Evolutionary conservation across 64 coral and sea anemone genomes (phyloP), one percentile per base, ranked within the genome.

Genomic region (Pachyseris speciosa): DNA sequence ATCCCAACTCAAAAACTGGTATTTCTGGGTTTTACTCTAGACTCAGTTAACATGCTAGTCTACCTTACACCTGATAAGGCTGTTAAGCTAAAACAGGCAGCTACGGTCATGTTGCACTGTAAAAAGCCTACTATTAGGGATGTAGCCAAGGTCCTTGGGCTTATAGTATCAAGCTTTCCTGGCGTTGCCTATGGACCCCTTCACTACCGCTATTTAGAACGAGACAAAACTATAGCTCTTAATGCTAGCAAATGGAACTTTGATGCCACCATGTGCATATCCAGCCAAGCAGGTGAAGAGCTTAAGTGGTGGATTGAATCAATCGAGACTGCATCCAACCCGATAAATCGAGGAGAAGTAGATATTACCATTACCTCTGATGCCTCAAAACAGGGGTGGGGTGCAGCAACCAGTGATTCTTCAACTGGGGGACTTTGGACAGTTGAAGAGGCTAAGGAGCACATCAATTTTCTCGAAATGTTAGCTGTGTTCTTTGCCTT

Each of bases 401-500:
- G 75, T 28, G 84, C 36, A 24, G 44, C 7, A 38, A 9, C 1
- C 49, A 37, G 45, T 47, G 49, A 75, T 17, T 22, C 32, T 12
- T 40, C 20, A 16, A 80, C 40, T 48, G 87, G 72, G n/a, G 87
- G 87, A 2, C 45, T 49, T 7, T 49, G 45, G 45, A 49, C 45
- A 49, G 45, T 49, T 15, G 17, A 17, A 28, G 87, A 89, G 72
- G 16, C 73, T 44, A 60, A 72, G 37, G 72, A 39, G 31, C 70
- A 89, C 39, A 89, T 89, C 1, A 89, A 67, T 49, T 40, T 79
- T 59, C 27, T 89, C 36, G 87, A 89, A 64, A 44, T 89, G 37
- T n/a, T 60, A 45, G 87, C 87, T 89, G 87, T 74, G 37, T 64
- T 89, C 10, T 78, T 89, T 78, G 87, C 72, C 87, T 89, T 65